phyloP scores from a whole-genome alignment of 1,140 invertebrate species.

The Ephestia elutella region DNA sequence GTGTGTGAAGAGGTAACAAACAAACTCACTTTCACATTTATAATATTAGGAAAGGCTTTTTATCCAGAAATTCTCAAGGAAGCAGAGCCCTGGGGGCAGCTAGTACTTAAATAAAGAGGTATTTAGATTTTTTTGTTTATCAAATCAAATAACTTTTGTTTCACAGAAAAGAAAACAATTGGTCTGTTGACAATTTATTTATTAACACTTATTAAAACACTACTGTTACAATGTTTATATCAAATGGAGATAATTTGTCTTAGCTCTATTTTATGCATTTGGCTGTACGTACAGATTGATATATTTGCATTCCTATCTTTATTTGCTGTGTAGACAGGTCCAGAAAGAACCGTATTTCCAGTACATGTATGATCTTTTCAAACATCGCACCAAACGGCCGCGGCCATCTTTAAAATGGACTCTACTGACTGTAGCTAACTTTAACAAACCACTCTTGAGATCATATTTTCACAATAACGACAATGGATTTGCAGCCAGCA shows the following conservation, averaged over 20 bases:
- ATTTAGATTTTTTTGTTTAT: no score
- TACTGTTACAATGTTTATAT: conserved; percentile 48
- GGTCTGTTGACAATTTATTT: conserved; percentile 41
- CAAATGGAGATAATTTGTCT: conserved; percentile 35
- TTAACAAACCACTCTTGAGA: conserved; percentile 28
- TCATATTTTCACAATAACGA: conserved; percentile 14
- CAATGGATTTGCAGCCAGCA: neutral
- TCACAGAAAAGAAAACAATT: neutral
- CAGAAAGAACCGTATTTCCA: neutral
- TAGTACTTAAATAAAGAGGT: no score
- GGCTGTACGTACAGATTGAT: conserved; percentile 23
- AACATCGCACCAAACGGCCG: no score
- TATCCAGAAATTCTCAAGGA: no score
- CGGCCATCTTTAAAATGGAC: neutral
- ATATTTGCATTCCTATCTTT: conserved; percentile 11
- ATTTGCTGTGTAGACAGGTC: conserved; percentile 5
- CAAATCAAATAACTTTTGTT: no score
- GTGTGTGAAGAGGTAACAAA: no score
- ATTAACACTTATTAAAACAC: conserved; percentile 57
- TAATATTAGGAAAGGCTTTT: no score
- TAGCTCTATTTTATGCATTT: conserved; percentile 24
- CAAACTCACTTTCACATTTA: no score
- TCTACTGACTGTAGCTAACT: neutral
- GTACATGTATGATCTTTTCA: no score
- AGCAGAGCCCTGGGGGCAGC: no score